Conservation (phyloP, 2,888 invertebrate genomes). For the Lamellibrachia satsuma region DNA sequence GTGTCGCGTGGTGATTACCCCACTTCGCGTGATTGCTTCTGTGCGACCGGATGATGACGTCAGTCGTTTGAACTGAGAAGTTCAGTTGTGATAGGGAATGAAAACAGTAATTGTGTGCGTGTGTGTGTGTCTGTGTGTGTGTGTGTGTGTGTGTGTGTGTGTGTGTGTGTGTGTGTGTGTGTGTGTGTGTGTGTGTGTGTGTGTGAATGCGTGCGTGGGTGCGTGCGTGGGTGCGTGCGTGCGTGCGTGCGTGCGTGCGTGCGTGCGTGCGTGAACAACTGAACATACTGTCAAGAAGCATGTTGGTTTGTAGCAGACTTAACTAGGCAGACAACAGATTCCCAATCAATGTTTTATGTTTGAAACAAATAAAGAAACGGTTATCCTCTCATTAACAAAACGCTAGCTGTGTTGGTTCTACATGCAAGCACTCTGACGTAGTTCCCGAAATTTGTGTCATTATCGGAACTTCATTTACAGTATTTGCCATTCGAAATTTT, state of each 20-base stretch:
- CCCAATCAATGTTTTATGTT: background rate
- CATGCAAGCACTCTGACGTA: no score
- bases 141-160: background rate
- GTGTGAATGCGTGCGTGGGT: background rate
- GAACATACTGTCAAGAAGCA: no score
- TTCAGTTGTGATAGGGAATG: background rate
- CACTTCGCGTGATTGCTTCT: background rate
- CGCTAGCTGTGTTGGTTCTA: no score
- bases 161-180: background rate
- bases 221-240: background rate
- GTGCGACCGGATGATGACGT: background rate
- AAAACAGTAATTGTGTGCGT: background rate
- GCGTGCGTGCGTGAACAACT: background rate
- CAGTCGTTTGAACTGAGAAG: background rate
- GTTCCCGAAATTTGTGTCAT: no score
- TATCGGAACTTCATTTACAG: no score
- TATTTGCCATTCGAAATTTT: no score
- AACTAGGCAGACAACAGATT: no score
- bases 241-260: background rate
- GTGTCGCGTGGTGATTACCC: background rate
- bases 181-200: background rate
- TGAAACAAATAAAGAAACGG: background rate
- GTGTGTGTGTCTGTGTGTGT: background rate
- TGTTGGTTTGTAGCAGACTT: no score
- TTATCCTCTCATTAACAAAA: no score